Percentiles rank a stretch among this genome's conserved stretches.
Conservation (phyloP, 2,113 vertebrate species). For the Chunga burmeisteri region DNA sequence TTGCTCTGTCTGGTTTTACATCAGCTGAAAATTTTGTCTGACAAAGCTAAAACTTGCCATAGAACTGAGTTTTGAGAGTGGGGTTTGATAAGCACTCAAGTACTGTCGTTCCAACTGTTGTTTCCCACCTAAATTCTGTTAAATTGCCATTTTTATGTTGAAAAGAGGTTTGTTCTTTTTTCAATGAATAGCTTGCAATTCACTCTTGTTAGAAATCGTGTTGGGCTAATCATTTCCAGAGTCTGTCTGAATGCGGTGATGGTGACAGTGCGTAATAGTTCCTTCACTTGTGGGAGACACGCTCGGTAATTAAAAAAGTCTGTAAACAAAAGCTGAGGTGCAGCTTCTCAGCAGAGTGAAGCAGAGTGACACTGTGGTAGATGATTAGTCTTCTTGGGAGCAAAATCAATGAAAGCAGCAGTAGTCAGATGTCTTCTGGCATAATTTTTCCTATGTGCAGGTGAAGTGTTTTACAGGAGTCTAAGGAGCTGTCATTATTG, state of each 20-base stretch:
- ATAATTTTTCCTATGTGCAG: background rate
- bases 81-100: background rate
- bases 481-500: background rate
- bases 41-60: background rate
- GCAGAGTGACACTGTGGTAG: background rate
- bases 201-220: background rate
- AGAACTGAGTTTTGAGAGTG: background rate
- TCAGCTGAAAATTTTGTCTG: background rate
- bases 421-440: background rate
- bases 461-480: background rate
- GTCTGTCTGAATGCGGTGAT: background rate
- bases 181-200: background rate
- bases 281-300: background rate
- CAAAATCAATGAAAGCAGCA: constrained; percentile 27
- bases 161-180: background rate
- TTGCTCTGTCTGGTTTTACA: background rate
- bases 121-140: background rate
- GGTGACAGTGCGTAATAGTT: background rate
- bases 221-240: background rate
- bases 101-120: background rate
- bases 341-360: background rate
- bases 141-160: background rate
- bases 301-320: constrained; percentile 6
- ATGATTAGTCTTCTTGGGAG: constrained; percentile 19
- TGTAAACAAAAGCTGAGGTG: constrained; percentile 33